phyloP scores from a whole-genome alignment of 2,797 vertebrate genomes.

The Thunnus albacares region DNA sequence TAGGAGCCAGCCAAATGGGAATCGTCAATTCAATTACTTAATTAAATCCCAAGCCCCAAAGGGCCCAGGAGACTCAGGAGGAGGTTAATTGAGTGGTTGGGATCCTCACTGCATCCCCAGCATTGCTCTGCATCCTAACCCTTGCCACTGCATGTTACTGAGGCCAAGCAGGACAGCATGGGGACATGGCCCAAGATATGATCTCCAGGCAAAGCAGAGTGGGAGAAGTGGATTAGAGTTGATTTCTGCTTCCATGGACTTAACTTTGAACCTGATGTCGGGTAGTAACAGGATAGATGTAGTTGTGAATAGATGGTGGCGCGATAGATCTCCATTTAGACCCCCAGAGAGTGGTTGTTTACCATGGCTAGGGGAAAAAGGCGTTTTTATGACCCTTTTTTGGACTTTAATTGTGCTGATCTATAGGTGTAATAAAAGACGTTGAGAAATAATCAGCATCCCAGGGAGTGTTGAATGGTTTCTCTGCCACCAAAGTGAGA shows the following conservation, averaged over 20 bases:
- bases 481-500: conserved; percentile 57
- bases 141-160: conserved; percentile 34
- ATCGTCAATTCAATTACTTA: conserved; percentile 75
- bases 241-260: conserved; percentile 49
- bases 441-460: conserved; percentile 66
- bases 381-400: conserved; percentile 56
- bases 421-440: conserved; percentile 70
- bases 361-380: conserved; percentile 22
- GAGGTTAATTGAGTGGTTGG: conserved; percentile 67
- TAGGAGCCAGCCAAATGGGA: conserved; percentile 57
- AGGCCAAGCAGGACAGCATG: conserved; percentile 38
- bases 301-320: conserved; percentile 11
- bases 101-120: conserved; percentile 36
- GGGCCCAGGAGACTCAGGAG: conserved; percentile 42
- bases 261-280: conserved; percentile 54
- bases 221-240: conserved; percentile 61
- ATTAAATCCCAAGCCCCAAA: conserved; percentile 64
- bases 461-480: conserved; percentile 51
- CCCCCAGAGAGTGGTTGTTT: conserved; percentile 40
- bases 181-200: conserved; percentile 49
- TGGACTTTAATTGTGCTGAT: conserved; percentile 66
- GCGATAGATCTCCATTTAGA: conserved; percentile 42
- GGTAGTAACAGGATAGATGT: conserved; percentile 26
- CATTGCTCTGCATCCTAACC: conserved; percentile 63
- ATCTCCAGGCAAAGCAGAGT: conserved; percentile 54